Evolutionary conservation across 2,797 vertebrate genomes (phyloP).

Genomic region (Sebastes minor): DNA sequence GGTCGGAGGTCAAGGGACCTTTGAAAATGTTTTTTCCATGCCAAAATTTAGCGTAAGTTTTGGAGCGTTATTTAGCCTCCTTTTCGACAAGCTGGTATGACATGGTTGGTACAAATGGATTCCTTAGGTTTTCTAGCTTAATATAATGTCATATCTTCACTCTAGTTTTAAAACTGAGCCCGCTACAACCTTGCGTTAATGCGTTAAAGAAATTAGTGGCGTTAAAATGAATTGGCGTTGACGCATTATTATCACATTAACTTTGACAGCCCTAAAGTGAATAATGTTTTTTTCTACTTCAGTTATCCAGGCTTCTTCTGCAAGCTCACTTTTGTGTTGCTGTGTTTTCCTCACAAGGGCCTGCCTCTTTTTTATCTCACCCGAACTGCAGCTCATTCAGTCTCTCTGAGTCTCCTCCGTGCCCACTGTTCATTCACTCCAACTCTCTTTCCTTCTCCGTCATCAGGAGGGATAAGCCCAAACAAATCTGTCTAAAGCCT

Average conservation of each 20-base stretch:
- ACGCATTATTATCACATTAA: too few species aligned
- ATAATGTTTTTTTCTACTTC: neutral
- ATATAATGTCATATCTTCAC: rapidly evolving
- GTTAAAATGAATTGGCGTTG: too few species aligned
- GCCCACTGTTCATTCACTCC: slow-evolving; percentile 7
- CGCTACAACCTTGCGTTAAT: too few species aligned
- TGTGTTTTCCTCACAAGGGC: neutral
- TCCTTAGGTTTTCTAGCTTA: rapidly evolving
- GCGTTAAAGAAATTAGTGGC: too few species aligned
- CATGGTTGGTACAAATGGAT: rapidly evolving
- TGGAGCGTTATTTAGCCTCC: rapidly evolving
- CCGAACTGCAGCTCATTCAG: slow-evolving; percentile 7
- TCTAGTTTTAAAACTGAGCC: too few species aligned
- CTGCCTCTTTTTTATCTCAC: neutral
- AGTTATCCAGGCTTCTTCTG: neutral
- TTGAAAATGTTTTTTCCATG: too few species aligned
- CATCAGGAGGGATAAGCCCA: slow-evolving; percentile 47
- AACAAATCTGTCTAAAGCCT: slow-evolving; percentile 65
- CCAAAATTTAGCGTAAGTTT: too few species aligned
- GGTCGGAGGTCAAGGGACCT: too few species aligned
- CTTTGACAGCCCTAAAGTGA: too few species aligned
- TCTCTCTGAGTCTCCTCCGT: neutral
- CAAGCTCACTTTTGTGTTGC: neutral
- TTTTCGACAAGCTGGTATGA: rapidly evolving
- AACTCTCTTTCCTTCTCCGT: slow-evolving; percentile 31